Evolutionary conservation across 2,797 vertebrate species (phyloP), one percentile per base, ranked within the genome.

Genomic region (Sebastes itinus): DNA sequence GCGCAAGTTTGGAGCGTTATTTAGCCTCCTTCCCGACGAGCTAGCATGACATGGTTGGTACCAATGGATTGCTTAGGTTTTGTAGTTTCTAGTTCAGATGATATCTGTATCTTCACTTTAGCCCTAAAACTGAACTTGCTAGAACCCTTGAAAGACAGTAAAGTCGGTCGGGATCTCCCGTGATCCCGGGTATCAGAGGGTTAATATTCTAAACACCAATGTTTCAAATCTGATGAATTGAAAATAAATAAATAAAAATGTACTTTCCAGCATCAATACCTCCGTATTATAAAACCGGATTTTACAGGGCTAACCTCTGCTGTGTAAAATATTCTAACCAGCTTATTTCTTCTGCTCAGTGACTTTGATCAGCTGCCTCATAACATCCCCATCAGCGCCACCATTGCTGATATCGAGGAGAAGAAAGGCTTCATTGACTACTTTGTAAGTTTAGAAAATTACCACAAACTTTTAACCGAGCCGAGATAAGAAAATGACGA

Each of bases 321-420:
- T 13, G 3, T 52, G 14, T 35, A 20, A 11, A 54, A 13, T 52
- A 6, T 8, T 73, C n/a, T 65, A 8, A 69, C 28, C 2, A 42
- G 1, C 12, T 61, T 10, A 5, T 63, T 65, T 55, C 8, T 72
- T 42, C 64, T 25, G 0, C 28, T 42, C 92, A 99, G 98, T 78
- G 98, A 99, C 92, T 99, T 98, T 49, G 97, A 99, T 38, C 98
- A 99, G 90, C 96, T 99, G 68, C 97, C 98, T 0, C 93, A 97
- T 25, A 95, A 99, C n/a, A 88, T 99, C 28, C 95, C 98, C 0
- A 30, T 97, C 87, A 97, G 95, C 0, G 98, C 97, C 84, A 97
- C 97, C 83, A 96, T 99, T 14, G 98, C 98, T 3, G 98, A 99
- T 70, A 93, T 96, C 1, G 97, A 98, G 83, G 98, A 98, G 93